phyloP scores from a whole-genome alignment of 2,888 invertebrate species.

The Norana najaformis region DNA sequence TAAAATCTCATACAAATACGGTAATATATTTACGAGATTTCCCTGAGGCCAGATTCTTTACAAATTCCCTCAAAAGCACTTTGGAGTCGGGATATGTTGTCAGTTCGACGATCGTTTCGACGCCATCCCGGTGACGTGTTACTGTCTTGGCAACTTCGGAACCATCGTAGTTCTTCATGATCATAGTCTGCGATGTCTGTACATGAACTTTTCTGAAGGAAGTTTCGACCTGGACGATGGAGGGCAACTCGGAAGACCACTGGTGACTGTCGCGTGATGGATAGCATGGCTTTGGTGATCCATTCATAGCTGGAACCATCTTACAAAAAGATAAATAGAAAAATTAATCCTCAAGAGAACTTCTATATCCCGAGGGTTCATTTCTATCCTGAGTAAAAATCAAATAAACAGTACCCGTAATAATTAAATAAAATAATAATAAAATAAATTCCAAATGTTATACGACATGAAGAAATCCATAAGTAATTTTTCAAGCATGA shows the following conservation, averaged over 20 bases:
- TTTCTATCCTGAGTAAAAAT: too few relatives aligned
- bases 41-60: constrained; percentile 23
- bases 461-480: too few relatives aligned
- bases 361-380: too few relatives aligned
- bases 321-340: neutral
- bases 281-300: constrained; percentile 40
- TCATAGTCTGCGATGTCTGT: constrained; percentile 51
- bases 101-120: constrained; percentile 51
- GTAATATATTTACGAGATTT: neutral
- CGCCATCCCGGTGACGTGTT: constrained; percentile 48
- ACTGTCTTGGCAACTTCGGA: constrained; percentile 52
- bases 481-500: too few relatives aligned
- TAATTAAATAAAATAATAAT: too few relatives aligned
- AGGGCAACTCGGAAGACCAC: constrained; percentile 16
- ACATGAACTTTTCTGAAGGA: constrained; percentile 52
- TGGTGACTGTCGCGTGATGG: constrained; percentile 26
- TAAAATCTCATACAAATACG: neutral
- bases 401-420: too few relatives aligned
- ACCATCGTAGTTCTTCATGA: constrained; percentile 58
- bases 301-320: constrained; percentile 28
- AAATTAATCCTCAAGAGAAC: too few relatives aligned
- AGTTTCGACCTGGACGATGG: constrained; percentile 53
- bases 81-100: constrained; percentile 37
- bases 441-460: too few relatives aligned
- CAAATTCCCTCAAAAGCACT: constrained; percentile 29